Percentiles rank a stretch among this genome's conserved stretches.
These are phyloP conservation scores for Falco concolor DNA, from an alignment of 2,797 vertebrate species.

Conservation along the genomic window DNA sequence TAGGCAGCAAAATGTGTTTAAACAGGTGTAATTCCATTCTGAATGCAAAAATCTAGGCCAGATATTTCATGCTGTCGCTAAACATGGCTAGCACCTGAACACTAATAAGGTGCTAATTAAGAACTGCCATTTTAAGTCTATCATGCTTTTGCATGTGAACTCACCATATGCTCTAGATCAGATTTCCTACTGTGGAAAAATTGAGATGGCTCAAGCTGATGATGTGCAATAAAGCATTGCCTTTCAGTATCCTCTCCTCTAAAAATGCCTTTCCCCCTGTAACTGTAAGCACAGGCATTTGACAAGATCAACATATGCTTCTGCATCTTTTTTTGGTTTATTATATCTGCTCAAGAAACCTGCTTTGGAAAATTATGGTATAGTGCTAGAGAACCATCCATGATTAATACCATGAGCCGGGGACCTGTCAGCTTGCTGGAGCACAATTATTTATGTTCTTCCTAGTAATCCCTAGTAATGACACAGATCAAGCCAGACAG, in stretches of 20 bases:
- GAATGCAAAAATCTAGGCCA: background rate
- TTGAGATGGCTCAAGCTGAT: background rate
- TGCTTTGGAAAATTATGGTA: background rate
- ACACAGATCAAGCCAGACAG: background rate
- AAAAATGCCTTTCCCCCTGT: background rate
- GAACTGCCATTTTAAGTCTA: conserved; percentile 49
- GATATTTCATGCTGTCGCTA: conserved; percentile 21
- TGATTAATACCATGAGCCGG: background rate
- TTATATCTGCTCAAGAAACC: background rate
- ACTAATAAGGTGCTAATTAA: conserved; percentile 57
- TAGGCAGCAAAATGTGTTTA: background rate
- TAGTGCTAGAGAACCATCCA: background rate
- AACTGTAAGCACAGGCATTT: background rate
- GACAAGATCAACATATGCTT: background rate
- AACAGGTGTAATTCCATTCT: background rate
- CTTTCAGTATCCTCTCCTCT: background rate
- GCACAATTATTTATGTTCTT: background rate
- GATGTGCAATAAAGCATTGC: background rate
- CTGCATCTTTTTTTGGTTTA: background rate
- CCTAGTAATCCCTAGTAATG: background rate
- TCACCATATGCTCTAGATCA: conserved; percentile 46
- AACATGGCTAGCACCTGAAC: conserved; percentile 38
- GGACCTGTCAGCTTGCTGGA: background rate
- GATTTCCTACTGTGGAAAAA: conserved; percentile 7
- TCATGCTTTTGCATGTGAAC: background rate